Evolutionary conservation across 2,797 vertebrate species (phyloP), one percentile per base, ranked within the genome.

Genomic region (Trichosurus vulpecula): DNA sequence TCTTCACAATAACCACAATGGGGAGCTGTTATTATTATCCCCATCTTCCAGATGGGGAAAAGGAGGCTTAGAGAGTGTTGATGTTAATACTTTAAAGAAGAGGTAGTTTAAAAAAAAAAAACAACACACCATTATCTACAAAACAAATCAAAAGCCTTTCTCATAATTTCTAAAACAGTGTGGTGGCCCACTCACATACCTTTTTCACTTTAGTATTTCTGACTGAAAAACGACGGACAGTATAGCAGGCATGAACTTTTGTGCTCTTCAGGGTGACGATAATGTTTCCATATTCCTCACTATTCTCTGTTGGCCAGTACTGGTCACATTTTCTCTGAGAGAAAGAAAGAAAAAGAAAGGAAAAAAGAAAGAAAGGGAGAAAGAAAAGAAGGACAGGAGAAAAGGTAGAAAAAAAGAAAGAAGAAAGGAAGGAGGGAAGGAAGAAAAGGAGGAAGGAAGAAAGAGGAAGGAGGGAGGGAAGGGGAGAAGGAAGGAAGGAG

Each of bases 281-380:
- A 0, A 99, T 99, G 98, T 99, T 99, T 90, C 99, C 99, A 0
- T 99, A 99, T 98, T 99, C 99, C 98, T 99, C 99, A 12, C 99
- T 99, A 97, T 99, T 99, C 98, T 99, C 99, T 0, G 98, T 99
- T 0, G 99, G 99, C 99, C 99, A 99, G 97, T 99, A 99, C 97
- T 99, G 99, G 97, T 99, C 99, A 91, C 99, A 99, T 98, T 99
- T 99, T 97, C 99, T 99, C 99, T 99, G 98, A n/a, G 96, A 95
- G 98, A 94, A 98, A 53, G 97, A 92, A 97, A 35, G 93, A 35
- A 19, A 74, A 13, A 31, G n/a, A 6, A 87, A 27, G 22, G n/a
- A 74, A 25, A 9, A 51, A 27, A 12, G 9, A 81, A 47, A 27
- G 22, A 10, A 47, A 47, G n/a, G 22, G 47, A 22, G 66, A 22